Conservation (phyloP, 2,888 invertebrate species). For the Silvanus unidentatus region DNA sequence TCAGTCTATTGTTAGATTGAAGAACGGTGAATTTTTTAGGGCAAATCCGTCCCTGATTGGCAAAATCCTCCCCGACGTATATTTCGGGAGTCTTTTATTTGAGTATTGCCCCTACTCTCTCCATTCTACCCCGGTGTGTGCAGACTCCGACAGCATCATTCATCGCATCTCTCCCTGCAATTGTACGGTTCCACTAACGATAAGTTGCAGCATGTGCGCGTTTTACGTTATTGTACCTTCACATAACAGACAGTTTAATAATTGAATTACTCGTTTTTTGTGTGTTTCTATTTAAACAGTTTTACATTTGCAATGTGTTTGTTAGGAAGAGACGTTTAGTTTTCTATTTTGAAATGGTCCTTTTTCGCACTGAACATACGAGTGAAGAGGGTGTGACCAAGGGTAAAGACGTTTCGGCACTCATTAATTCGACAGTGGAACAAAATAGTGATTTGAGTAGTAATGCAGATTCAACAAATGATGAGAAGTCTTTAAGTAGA, state of each 20-base stretch:
- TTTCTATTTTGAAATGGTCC: slow-evolving; percentile 4
- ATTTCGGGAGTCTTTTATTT: slow-evolving; percentile 8
- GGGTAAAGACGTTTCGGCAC: slow-evolving; percentile 1
- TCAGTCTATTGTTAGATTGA: too few relatives aligned
- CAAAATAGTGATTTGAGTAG: slow-evolving; percentile 4
- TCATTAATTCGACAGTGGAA: not conserved
- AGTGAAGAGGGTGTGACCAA: slow-evolving; percentile 7
- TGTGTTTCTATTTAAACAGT: not conserved
- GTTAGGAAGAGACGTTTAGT: not conserved
- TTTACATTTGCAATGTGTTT: not conserved
- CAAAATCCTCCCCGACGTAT: slow-evolving; percentile 7
- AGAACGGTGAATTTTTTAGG: not conserved
- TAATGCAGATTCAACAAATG: not conserved
- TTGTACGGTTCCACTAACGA: slow-evolving; percentile 1
- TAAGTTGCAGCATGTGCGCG: slow-evolving; percentile 2
- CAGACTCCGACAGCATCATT: slow-evolving; percentile 1
- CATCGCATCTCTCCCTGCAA: slow-evolving; percentile 4
- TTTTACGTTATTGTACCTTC: slow-evolving; percentile 1
- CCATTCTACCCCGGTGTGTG: not conserved
- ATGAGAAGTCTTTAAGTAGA: slow-evolving; percentile 3
- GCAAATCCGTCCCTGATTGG: slow-evolving; percentile 2
- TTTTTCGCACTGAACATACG: slow-evolving; percentile 4
- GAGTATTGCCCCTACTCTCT: slow-evolving; percentile 4
- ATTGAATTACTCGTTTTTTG: not conserved
- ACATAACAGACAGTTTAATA: not conserved